phyloP scores from a whole-genome alignment of 2,113 vertebrate genomes.

The Gallinago jamesoni region DNA sequence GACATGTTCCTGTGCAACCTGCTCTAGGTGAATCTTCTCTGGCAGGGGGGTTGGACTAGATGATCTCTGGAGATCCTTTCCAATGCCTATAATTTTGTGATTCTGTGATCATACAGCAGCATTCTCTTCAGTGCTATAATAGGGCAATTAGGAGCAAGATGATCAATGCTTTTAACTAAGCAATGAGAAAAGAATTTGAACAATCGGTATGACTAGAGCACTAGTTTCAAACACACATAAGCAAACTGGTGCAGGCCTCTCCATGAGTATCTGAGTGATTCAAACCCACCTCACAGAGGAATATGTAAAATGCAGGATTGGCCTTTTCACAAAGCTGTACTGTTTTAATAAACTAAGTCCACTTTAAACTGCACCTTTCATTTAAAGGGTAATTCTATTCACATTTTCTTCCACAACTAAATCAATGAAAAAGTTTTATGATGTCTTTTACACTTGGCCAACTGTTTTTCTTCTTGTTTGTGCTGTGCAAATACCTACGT shows the following conservation, averaged over 20 bases:
- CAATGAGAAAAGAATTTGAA: neutral
- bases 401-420: neutral
- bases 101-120: neutral
- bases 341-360: neutral
- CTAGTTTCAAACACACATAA: neutral
- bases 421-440: neutral
- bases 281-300: neutral
- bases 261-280: neutral
- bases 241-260: neutral
- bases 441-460: neutral
- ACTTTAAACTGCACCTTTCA: neutral
- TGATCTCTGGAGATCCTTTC: too few species aligned
- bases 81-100: neutral
- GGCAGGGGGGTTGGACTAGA: too few species aligned
- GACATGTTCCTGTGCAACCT: too few species aligned
- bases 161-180: neutral
- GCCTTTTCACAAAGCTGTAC: neutral
- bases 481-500: neutral
- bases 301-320: neutral
- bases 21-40: too few species aligned
- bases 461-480: neutral
- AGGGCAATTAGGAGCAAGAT: neutral
- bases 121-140: neutral
- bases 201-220: rapidly evolving
- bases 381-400: neutral